These are phyloP conservation scores for Spondyliosoma cantharus DNA, from an alignment of 2,797 vertebrate genomes.

Conservation along the genomic window DNA sequence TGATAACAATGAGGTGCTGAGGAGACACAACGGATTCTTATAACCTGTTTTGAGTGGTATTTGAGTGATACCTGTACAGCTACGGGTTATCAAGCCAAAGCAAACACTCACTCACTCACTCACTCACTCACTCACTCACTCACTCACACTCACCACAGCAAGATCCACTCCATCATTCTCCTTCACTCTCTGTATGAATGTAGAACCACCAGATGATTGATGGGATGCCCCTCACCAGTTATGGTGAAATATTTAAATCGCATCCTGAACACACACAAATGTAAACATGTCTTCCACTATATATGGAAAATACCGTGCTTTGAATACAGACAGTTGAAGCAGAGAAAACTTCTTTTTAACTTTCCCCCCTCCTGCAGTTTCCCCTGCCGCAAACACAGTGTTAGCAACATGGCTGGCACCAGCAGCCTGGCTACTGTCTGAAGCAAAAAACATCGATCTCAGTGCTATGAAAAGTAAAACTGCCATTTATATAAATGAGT, in stretches of 20 bases:
- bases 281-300: background rate
- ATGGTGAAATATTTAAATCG: too few relatives aligned
- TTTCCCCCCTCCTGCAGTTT: too few relatives aligned
- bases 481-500: too few relatives aligned
- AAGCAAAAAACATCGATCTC: too few relatives aligned
- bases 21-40: slow-evolving; percentile 1
- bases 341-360: too few relatives aligned
- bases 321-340: background rate
- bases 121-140: background rate
- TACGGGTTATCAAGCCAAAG: background rate
- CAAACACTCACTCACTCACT: background rate
- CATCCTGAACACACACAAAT: background rate
- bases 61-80: background rate
- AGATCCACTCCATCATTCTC: background rate
- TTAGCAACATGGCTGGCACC: too few relatives aligned
- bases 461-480: too few relatives aligned
- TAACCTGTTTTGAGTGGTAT: too few relatives aligned
- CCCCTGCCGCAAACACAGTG: too few relatives aligned
- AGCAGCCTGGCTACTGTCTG: too few relatives aligned
- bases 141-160: background rate
- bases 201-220: background rate
- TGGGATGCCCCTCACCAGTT: background rate
- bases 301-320: background rate
- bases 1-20: slow-evolving; percentile 1
- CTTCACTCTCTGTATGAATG: background rate